Evolutionary conservation across 35 echinoderm and acorn worm species (phyloP).

Genomic region (Heliocidaris erythrogramma): DNA sequence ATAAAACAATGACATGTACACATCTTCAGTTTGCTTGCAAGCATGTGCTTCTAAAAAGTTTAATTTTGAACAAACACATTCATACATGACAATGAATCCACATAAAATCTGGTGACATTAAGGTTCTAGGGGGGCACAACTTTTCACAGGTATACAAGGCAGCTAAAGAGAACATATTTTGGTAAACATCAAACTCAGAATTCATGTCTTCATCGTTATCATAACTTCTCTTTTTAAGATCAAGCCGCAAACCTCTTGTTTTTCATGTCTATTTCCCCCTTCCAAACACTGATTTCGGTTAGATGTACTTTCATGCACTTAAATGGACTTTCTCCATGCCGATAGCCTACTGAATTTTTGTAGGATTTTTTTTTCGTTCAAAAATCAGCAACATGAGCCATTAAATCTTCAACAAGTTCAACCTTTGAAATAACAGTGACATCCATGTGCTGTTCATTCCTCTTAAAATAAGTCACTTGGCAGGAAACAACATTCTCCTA

Average conservation of each 20-base stretch:
- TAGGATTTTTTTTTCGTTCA: no score
- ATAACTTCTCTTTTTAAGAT: conserved; percentile 24
- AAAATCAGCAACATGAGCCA: not conserved
- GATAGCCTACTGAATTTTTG: no score
- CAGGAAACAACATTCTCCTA: no score
- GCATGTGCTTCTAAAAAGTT: conserved; percentile 9
- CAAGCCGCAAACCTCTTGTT: not conserved
- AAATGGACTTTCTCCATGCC: not conserved
- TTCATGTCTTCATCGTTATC: conserved; percentile 34
- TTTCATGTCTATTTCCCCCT: not conserved
- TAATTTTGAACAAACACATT: not conserved
- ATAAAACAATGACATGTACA: not conserved
- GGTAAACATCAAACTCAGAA: conserved; percentile 42
- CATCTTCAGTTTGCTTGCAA: not conserved
- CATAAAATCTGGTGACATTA: not conserved
- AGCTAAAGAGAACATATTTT: not conserved
- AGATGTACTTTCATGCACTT: not conserved
- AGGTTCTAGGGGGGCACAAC: not conserved
- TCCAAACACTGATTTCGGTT: not conserved
- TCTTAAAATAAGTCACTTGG: no score
- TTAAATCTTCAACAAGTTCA: not conserved
- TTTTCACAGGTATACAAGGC: not conserved
- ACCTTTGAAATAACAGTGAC: no score
- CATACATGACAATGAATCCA: not conserved
- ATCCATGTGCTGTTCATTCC: no score